Evolutionary conservation across 53 echinoderm and acorn worm species (phyloP), one percentile per base, ranked within the genome.

Genomic region (Hippasteria phrygiana): DNA sequence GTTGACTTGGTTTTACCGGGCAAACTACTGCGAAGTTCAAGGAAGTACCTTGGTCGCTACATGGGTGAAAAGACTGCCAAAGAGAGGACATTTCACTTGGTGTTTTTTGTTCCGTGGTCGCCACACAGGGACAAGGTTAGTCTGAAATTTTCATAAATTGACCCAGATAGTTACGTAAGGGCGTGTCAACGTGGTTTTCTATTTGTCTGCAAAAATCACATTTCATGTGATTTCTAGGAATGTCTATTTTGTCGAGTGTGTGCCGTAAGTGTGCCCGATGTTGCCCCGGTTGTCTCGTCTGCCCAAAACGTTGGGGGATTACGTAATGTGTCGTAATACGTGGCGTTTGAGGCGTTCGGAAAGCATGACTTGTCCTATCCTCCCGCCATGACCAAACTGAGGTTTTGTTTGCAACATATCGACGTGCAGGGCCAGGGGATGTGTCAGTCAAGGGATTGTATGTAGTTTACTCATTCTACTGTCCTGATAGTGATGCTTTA

Each of bases 151-250:
- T 47, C 69, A 70, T 88, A 88, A 45, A 88, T 88, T 88, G 75
- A 88, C 88, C 85, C 54, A 85, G 67, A 85, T 90, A 74, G 78
- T 90, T 90, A 90, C 91, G 91, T 90, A 90, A 90, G 91, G 78
- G 73, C 77, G 88, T 88, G 88, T 88, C 88, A 56, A 81, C 43
- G 43, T 43, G 38, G 42, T 35, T 39, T 65, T 81, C 59, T 55
- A 22, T 64, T 81, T 32, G 32, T 28, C 64, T 31, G 17, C 43
- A 76, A 76, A 76, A 31, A 32, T 50, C 18, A 2, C 24, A 17
- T 76, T 76, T 76, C 34, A 11, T 17, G 48, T 50, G n/a, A 47
- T 33, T 76, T 29, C 33, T 53, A 32, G 17, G 18, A 32, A 7
- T 31, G 28, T 16, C 33, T 76, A 51, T 4, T 62, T 42, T 41